These are phyloP conservation scores for Nebria salina DNA, from an alignment of 2,888 invertebrate species.

Conservation along the genomic window DNA sequence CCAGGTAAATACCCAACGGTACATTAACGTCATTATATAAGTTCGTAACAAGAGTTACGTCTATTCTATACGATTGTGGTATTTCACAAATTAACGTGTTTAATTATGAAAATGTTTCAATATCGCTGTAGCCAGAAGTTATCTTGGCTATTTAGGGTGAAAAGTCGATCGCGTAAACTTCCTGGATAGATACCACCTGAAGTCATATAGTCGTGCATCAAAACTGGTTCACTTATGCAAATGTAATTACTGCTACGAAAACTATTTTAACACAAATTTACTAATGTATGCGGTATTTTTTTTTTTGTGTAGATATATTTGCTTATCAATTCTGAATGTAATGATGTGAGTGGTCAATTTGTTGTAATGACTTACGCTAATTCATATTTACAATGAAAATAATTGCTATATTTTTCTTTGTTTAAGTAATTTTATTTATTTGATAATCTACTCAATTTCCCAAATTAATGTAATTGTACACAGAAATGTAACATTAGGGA, in stretches of 20 bases:
- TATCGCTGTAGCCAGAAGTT: not conserved
- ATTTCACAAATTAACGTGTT: not conserved
- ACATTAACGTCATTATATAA: not conserved
- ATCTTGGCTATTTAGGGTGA: not conserved
- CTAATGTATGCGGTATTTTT: not conserved
- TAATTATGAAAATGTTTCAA: not conserved
- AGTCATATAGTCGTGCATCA: not conserved
- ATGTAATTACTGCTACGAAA: not conserved
- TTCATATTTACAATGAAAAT: too few relatives aligned
- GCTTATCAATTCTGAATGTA: not conserved
- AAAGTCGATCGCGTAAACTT: not conserved
- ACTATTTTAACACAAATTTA: not conserved
- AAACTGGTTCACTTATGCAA: not conserved
- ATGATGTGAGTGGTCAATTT: not conserved
- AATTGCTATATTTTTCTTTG: too few relatives aligned
- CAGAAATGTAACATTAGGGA: too few relatives aligned
- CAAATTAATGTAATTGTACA: too few relatives aligned
- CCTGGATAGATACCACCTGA: not conserved
- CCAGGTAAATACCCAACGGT: not conserved
- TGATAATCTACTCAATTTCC: too few relatives aligned
- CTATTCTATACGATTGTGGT: not conserved
- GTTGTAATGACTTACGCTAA: too few relatives aligned
- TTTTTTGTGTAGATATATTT: not conserved
- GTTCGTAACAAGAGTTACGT: not conserved
- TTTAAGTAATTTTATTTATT: too few relatives aligned